Percentiles rank a stretch among this genome's conserved stretches.
Evolutionary conservation across 2,797 vertebrate species (phyloP).

Genomic region (Mormyrops boulengeri): DNA sequence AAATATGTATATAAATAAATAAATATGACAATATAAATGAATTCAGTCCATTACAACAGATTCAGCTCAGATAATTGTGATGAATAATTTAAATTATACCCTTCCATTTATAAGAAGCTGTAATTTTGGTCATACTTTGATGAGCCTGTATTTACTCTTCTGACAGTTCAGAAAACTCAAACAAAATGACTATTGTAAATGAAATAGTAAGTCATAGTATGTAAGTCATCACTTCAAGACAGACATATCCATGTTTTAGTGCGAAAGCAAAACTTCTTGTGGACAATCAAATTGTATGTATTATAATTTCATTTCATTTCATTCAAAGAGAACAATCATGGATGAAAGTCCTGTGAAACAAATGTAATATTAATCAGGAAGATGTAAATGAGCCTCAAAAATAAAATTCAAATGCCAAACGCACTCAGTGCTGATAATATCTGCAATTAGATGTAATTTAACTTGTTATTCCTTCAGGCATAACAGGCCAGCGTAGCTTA

Average conservation of each 20-base stretch:
- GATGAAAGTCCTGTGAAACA: neutral
- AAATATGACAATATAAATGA: neutral
- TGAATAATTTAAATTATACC: neutral
- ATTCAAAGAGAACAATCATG: neutral
- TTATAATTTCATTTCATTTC: neutral
- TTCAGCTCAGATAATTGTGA: neutral
- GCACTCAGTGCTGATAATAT: slow-evolving; percentile 19
- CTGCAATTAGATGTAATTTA: slow-evolving; percentile 25
- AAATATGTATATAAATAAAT: neutral
- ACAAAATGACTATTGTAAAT: neutral
- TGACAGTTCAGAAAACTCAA: neutral
- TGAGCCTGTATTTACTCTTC: neutral
- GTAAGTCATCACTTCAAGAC: neutral
- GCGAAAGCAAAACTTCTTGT: neutral
- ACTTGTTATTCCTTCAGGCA: slow-evolving; percentile 19
- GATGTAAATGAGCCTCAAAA: slow-evolving; percentile 12
- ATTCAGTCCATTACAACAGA: neutral
- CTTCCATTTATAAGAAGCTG: neutral
- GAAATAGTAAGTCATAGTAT: neutral
- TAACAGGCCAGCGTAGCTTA: slow-evolving; percentile 12
- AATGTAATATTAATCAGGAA: slow-evolving; percentile 1
- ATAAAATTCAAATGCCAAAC: slow-evolving; percentile 16
- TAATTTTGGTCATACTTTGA: neutral
- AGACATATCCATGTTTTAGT: neutral
- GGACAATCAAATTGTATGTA: neutral